phyloP scores from a whole-genome alignment of 2,888 invertebrate genomes.

The Macaria notata region DNA sequence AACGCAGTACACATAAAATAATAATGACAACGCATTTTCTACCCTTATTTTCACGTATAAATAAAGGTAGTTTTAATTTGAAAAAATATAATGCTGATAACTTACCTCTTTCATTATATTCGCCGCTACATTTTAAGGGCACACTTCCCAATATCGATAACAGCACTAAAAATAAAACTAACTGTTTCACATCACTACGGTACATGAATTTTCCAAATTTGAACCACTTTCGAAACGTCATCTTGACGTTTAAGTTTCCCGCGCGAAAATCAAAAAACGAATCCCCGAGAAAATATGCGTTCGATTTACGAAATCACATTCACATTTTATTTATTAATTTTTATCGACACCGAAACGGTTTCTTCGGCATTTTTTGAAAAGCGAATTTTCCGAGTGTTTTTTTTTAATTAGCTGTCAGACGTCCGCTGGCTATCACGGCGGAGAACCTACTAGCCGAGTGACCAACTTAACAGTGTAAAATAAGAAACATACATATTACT shows the following conservation, averaged over 20 bases:
- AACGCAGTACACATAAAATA: too few relatives aligned
- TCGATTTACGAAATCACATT: conserved; percentile 39
- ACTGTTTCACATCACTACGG: conserved; percentile 68
- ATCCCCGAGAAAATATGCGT: conserved; percentile 33
- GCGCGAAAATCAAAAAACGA: conserved; percentile 47
- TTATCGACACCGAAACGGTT: conserved; percentile 51
- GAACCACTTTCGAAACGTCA: conserved; percentile 72
- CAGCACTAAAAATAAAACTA: conserved; percentile 63
- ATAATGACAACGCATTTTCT: too few relatives aligned
- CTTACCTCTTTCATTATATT: conserved; percentile 65
- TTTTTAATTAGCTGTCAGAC: conserved; percentile 39
- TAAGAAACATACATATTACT: conserved; percentile 80
- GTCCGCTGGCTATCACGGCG: conserved; percentile 53
- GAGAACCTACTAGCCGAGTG: conserved; percentile 79
- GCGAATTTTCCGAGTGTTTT: conserved; percentile 34
- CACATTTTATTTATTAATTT: conserved; percentile 55
- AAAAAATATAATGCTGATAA: not conserved
- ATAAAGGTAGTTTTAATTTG: too few relatives aligned
- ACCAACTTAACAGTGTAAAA: conserved; percentile 79
- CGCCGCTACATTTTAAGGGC: conserved; percentile 52
- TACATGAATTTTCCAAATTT: conserved; percentile 53
- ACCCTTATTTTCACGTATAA: too few relatives aligned
- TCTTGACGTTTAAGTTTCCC: conserved; percentile 62
- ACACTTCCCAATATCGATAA: conserved; percentile 64
- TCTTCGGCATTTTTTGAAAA: conserved; percentile 62